phyloP scores from a whole-genome alignment of 2,888 invertebrate species.

The Atrina japonica region DNA sequence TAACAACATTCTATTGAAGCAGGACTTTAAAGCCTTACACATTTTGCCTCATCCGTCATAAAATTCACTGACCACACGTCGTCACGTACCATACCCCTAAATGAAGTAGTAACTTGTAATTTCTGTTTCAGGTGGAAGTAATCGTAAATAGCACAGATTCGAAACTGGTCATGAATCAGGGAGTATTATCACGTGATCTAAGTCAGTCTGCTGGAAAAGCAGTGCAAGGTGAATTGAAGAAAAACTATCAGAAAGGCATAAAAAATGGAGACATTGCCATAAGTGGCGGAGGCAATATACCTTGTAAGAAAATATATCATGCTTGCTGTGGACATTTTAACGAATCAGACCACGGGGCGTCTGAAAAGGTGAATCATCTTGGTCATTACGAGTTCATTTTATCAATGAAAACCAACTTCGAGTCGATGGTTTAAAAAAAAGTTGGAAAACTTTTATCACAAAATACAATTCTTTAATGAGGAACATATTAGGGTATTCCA shows the following conservation, averaged over 20 bases:
- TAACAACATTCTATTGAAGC: no score
- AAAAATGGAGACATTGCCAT: constrained; percentile 12
- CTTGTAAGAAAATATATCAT: constrained; percentile 31
- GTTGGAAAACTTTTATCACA: no score
- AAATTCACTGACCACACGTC: no score
- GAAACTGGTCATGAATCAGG: constrained; percentile 16
- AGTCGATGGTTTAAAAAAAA: no score
- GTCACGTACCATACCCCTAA: no score
- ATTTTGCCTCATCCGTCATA: no score
- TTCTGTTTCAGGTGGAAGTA: constrained; percentile 21
- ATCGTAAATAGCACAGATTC: constrained; percentile 22
- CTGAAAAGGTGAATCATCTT: constrained; percentile 4
- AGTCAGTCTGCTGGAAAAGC: constrained; percentile 10
- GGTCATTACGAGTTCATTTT: no score
- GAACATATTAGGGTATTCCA: no score
- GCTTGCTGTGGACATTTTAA: constrained; percentile 6
- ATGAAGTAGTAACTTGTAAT: no score
- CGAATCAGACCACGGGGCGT: not conserved
- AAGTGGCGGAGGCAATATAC: constrained; percentile 21
- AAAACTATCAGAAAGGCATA: not conserved
- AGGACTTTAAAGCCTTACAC: no score
- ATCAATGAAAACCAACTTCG: no score
- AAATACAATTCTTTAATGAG: no score
- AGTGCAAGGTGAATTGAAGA: constrained; percentile 5
- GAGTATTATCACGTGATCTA: constrained; percentile 21